phyloP scores from a whole-genome alignment of 2,113 vertebrate species.

The Aspidoscelis tigris region DNA sequence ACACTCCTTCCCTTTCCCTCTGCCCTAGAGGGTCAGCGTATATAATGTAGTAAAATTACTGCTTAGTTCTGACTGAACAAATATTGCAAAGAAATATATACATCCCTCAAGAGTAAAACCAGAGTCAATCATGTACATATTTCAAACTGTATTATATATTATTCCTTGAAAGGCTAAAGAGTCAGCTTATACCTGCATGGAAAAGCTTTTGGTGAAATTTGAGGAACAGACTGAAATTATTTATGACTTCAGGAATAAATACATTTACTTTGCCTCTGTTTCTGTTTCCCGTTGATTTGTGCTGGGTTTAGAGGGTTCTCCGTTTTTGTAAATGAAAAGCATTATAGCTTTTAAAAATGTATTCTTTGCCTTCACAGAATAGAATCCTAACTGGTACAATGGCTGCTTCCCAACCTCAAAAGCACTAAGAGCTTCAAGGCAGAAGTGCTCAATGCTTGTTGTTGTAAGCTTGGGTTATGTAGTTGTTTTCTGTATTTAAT shows the following conservation, averaged over 20 bases:
- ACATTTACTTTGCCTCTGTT: constrained; percentile 44
- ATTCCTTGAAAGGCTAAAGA: constrained; percentile 47
- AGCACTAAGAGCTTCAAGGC: too few relatives aligned
- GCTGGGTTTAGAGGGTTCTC: constrained; percentile 47
- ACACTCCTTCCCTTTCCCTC: too few relatives aligned
- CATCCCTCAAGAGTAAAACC: constrained; percentile 65
- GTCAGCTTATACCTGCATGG: constrained; percentile 46
- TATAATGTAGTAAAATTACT: constrained; percentile 68
- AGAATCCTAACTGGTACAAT: neutral
- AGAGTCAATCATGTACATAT: constrained; percentile 68
- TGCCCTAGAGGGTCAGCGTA: constrained; percentile 58
- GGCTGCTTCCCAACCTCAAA: neutral
- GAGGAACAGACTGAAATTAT: constrained; percentile 43
- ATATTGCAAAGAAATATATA: constrained; percentile 74
- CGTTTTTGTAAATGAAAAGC: constrained; percentile 28
- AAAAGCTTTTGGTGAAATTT: constrained; percentile 49
- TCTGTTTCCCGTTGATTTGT: constrained; percentile 44
- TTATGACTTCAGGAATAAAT: constrained; percentile 59
- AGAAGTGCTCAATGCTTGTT: too few relatives aligned
- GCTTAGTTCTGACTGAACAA: constrained; percentile 69
- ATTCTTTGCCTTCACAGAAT: neutral
- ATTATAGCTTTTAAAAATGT: neutral
- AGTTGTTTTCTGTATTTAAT: too few relatives aligned
- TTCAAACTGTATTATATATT: constrained; percentile 58
- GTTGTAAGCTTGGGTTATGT: too few relatives aligned